These are phyloP conservation scores for Papilio elwesi DNA, from an alignment of 2,888 invertebrate genomes.

Conservation along the genomic window DNA sequence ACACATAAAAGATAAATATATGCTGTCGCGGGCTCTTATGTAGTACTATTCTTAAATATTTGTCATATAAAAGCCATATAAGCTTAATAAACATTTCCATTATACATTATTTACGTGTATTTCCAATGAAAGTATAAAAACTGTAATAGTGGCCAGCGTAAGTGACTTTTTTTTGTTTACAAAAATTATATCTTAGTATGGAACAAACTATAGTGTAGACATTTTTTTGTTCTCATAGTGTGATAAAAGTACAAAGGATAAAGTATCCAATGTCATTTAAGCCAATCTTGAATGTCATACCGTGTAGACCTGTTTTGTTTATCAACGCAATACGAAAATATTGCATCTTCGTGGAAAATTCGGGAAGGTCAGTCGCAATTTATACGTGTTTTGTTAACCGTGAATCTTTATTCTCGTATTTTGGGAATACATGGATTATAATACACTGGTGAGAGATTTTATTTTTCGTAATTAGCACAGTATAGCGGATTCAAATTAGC, in stretches of 20 bases:
- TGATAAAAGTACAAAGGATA: neutral
- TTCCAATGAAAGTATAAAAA: too few relatives aligned
- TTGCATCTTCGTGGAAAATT: slow-evolving; percentile 26
- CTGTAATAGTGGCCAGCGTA: too few relatives aligned
- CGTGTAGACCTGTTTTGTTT: slow-evolving; percentile 22
- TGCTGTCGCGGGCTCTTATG: too few relatives aligned
- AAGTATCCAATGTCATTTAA: neutral
- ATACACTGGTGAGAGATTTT: slow-evolving; percentile 19
- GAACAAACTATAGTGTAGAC: neutral
- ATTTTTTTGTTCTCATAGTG: neutral
- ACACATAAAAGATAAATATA: too few relatives aligned
- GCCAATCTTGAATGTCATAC: slow-evolving; percentile 2
- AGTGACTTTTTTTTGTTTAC: too few relatives aligned
- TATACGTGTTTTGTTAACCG: slow-evolving; percentile 5
- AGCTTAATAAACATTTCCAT: too few relatives aligned
- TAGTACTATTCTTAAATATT: too few relatives aligned
- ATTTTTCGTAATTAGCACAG: neutral
- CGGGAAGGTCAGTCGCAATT: slow-evolving; percentile 27
- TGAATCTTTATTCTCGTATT: slow-evolving; percentile 1
- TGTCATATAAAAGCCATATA: too few relatives aligned
- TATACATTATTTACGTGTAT: too few relatives aligned
- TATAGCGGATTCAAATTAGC: neutral
- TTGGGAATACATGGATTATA: neutral
- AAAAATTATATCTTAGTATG: too few relatives aligned
- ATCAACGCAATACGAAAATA: slow-evolving; percentile 9